A percentile compares a stretch with the other conserved stretches of the same genome.
Evolutionary conservation across 2,797 vertebrate genomes (phyloP).

Genomic region (Acanthurus lineatus): DNA sequence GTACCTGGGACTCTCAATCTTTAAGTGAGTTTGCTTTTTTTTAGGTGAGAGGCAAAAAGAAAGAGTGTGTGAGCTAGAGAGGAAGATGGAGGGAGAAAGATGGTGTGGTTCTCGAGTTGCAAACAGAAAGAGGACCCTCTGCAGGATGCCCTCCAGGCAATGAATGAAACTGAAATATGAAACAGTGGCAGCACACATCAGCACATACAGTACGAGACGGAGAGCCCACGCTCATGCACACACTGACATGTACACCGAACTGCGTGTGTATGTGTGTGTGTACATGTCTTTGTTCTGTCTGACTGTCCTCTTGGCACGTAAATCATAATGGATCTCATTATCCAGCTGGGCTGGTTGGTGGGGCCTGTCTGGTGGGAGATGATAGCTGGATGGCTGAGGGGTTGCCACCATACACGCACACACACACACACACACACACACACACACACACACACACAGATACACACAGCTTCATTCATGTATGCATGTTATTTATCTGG

Average conservation of each 20-base stretch:
- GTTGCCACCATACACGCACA: slow-evolving; percentile 54
- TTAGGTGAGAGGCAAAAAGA: slow-evolving; percentile 40
- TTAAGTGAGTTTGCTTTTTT: slow-evolving; percentile 41
- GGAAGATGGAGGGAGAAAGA: slow-evolving; percentile 37
- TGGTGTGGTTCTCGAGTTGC: slow-evolving; percentile 62
- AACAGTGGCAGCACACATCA: slow-evolving; percentile 70
- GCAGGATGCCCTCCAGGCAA: slow-evolving; percentile 64
- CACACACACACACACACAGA: slow-evolving; percentile 28
- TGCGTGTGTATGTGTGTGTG: slow-evolving; percentile 52
- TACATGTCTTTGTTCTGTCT: slow-evolving; percentile 78
- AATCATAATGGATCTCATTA: slow-evolving; percentile 85
- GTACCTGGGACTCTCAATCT: slow-evolving; percentile 23
- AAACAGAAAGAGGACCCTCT: slow-evolving; percentile 60
- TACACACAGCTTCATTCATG: slow-evolving; percentile 42
- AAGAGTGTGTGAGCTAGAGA: slow-evolving; percentile 23
- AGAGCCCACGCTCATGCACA: slow-evolving; percentile 33
- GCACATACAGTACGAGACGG: slow-evolving; percentile 62
- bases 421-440: slow-evolving; percentile 52
- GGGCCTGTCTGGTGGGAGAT: slow-evolving; percentile 81
- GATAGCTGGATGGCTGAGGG: slow-evolving; percentile 80
- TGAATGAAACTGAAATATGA: slow-evolving; percentile 69
- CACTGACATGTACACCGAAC: slow-evolving; percentile 56
- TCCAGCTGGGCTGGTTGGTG: slow-evolving; percentile 81
- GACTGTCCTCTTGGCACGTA: slow-evolving; percentile 79
- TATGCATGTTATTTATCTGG: slow-evolving; percentile 53